phyloP scores from a whole-genome alignment of 1,140 invertebrate species.

The Neodiprion fabricii region DNA sequence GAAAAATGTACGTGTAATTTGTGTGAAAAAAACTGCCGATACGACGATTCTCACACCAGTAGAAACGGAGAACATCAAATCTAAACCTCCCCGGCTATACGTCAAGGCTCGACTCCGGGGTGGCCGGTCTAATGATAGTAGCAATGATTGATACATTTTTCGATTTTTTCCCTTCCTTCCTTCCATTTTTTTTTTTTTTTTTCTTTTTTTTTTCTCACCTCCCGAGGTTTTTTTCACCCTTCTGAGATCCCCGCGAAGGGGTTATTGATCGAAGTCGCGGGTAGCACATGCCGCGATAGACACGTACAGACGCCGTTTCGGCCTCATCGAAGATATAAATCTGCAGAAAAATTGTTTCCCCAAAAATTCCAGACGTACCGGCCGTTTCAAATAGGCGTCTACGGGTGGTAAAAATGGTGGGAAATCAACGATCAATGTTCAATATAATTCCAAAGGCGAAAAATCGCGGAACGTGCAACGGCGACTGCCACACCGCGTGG shows the following conservation, averaged over 20 bases:
- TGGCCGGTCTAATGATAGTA: neutral
- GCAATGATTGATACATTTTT: neutral
- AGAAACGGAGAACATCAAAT: too few relatives aligned
- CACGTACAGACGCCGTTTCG: neutral
- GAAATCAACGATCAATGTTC: too few relatives aligned
- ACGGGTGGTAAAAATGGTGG: too few relatives aligned
- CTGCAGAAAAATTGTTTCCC: neutral
- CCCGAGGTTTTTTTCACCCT: too few relatives aligned
- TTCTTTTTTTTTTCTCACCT: neutral
- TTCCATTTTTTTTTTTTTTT: neutral
- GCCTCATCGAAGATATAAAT: neutral
- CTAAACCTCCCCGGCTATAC: neutral
- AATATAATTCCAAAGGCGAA: too few relatives aligned
- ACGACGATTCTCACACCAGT: too few relatives aligned
- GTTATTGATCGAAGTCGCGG: neutral
- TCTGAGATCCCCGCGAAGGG: neutral
- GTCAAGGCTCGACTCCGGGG: neutral
- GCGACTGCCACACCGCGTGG: too few relatives aligned
- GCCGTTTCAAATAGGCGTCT: too few relatives aligned
- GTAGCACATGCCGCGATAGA: constrained; percentile 4
- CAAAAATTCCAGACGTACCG: too few relatives aligned
- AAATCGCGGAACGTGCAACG: too few relatives aligned
- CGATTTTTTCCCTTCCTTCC: neutral
- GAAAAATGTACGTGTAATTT: neutral
- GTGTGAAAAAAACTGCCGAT: too few relatives aligned